Evolutionary conservation across 2,888 invertebrate genomes (phyloP).

Genomic region (Chorisops tibialis): DNA sequence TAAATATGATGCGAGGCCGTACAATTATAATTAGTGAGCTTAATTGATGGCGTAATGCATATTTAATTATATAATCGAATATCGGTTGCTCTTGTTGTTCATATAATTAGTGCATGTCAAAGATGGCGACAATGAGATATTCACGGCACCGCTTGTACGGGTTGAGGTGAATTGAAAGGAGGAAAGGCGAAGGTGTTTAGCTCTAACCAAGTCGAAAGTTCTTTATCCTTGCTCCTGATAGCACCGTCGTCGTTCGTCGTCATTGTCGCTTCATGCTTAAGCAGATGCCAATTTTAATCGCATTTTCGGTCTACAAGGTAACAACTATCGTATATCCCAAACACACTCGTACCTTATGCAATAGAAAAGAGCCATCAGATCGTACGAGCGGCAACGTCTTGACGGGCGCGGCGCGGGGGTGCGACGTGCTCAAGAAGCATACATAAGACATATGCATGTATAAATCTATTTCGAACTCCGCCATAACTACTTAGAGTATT

Average conservation of each 20-base stretch:
- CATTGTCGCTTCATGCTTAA: conserved; percentile 39
- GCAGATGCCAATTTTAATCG: conserved; percentile 1
- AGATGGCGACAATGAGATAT: conserved; percentile 28
- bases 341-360: too few relatives aligned
- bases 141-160: background rate
- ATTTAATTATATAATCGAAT: conserved; percentile 41
- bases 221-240: too few relatives aligned
- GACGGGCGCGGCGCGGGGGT: too few relatives aligned
- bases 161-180: background rate
- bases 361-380: too few relatives aligned
- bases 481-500: too few relatives aligned
- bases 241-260: conserved; percentile 34
- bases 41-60: conserved; percentile 41
- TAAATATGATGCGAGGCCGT: conserved; percentile 18
- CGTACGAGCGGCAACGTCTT: too few relatives aligned
- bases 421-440: too few relatives aligned
- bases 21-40: conserved; percentile 36
- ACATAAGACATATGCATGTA: background rate
- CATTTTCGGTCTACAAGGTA: background rate
- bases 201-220: background rate
- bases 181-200: background rate
- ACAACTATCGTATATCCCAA: too few relatives aligned
- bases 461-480: too few relatives aligned
- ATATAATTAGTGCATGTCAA: conserved; percentile 39
- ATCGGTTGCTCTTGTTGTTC: conserved; percentile 38